These are phyloP conservation scores for Alectoris magna DNA, from an alignment of 2,797 vertebrate genomes.

Conservation along the genomic window DNA sequence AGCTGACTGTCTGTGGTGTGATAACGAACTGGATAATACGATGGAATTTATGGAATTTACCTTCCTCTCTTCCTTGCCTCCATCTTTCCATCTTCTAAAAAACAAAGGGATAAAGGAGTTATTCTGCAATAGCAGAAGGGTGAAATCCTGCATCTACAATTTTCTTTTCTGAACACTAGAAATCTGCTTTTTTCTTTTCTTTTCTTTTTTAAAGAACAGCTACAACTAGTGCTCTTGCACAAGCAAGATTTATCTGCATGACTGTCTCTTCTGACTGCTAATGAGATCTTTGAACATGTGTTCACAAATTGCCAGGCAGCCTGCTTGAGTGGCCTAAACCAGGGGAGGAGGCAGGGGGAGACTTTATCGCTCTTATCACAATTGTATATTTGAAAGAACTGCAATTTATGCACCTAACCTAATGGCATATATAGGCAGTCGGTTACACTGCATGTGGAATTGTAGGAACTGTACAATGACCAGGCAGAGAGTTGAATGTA, in stretches of 20 bases:
- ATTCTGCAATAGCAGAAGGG: neutral
- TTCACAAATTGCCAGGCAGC: slow-evolving; percentile 50
- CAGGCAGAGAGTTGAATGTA: neutral
- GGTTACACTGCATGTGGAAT: neutral
- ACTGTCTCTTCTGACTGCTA: slow-evolving; percentile 58
- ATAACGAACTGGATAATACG: slow-evolving; percentile 22
- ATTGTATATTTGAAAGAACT: slow-evolving; percentile 10
- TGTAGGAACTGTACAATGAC: neutral
- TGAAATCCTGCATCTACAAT: neutral
- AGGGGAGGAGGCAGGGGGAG: neutral
- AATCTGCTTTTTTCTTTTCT: neutral
- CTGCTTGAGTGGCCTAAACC: slow-evolving; percentile 12
- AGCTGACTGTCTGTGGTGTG: neutral
- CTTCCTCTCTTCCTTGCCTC: neutral
- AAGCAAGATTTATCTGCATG: slow-evolving; percentile 37
- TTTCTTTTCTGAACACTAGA: neutral
- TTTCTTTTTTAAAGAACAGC: neutral
- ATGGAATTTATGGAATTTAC: neutral
- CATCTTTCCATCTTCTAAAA: neutral
- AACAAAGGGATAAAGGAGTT: neutral
- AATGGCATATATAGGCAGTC: neutral
- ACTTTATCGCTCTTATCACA: neutral
- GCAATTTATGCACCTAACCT: slow-evolving; percentile 5
- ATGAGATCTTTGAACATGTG: slow-evolving; percentile 59
- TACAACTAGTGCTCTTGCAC: slow-evolving; percentile 7